phyloP scores from a whole-genome alignment of 2,888 invertebrate species.

The Hemicrepidius hirtus region DNA sequence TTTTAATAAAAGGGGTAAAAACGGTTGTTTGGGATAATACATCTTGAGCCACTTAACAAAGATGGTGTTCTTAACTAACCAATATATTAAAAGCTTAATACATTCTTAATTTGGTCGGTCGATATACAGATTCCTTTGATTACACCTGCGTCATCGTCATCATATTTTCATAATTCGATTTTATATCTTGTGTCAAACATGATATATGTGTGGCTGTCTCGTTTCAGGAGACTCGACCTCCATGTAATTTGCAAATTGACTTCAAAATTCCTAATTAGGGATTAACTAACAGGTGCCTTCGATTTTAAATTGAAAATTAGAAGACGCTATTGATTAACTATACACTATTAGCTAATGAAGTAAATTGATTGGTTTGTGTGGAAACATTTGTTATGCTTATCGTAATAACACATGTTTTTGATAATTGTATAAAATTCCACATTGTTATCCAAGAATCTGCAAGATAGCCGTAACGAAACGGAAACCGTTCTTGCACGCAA shows the following conservation, averaged over 20 bases:
- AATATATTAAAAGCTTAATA: slow-evolving; percentile 51
- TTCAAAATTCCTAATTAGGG: slow-evolving; percentile 43
- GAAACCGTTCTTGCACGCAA: too few species aligned
- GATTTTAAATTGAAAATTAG: slow-evolving; percentile 46
- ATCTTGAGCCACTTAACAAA: slow-evolving; percentile 29
- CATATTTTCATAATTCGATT: slow-evolving; percentile 53
- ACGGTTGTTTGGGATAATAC: background rate
- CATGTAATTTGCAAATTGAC: slow-evolving; percentile 49
- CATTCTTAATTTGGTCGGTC: slow-evolving; percentile 51
- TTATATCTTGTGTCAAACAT: slow-evolving; percentile 50
- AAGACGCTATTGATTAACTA: slow-evolving; percentile 25
- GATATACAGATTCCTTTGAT: slow-evolving; percentile 51
- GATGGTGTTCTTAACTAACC: slow-evolving; percentile 44
- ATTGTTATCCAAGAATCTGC: background rate
- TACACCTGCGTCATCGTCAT: slow-evolving; percentile 53
- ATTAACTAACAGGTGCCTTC: slow-evolving; percentile 41
- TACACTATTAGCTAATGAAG: slow-evolving; percentile 35
- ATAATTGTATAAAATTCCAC: background rate
- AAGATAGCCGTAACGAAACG: too few species aligned
- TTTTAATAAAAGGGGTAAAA: background rate
- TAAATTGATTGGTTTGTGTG: slow-evolving; percentile 18
- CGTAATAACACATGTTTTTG: background rate
- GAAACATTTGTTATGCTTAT: background rate
- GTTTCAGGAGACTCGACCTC: slow-evolving; percentile 32
- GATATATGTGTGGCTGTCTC: slow-evolving; percentile 44